Evolutionary conservation across 2,113 vertebrate species (phyloP), one percentile per base, ranked within the genome.

Genomic region (Nothoprocta pentlandii): DNA sequence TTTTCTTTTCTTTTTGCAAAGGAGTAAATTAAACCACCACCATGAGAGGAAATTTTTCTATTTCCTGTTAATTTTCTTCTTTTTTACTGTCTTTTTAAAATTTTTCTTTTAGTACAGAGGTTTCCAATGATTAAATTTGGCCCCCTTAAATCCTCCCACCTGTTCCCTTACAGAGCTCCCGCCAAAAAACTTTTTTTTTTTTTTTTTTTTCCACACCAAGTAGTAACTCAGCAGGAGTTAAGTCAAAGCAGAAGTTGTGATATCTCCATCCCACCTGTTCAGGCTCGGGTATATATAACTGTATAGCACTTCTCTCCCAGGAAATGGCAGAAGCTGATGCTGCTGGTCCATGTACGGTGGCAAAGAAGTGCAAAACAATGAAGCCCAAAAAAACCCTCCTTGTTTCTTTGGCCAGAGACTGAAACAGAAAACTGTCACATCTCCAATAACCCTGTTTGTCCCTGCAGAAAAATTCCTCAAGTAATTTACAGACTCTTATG

Each of bases 31-130:
- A 80, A 95, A 87, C n/a, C 83, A 80, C 68, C 46, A 36, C 73
- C 80, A 88, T 46, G 93, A 74, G 23, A 90, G 74, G 85, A 92
- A 84, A 78, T 94, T 96, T 96, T 90, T 91, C 53, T 95, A 93
- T 96, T 94, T 92, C 89, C 68, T 93, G 68, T 80, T 93, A 74
- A 88, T 91, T 91, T 96, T 94, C 73, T 87, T 87, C 42, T 91
- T 92, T 41, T 74, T 75, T 49, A 22, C 21, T 49, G 47, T 30
- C 1, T 1, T 0, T n/a, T 42, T 54, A 61, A 36, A 36, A 36
- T 41, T 66, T 68, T 3, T 6, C 2, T 63, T 85, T 84, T 77
- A 46, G 23, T 39, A 41, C 23, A 86, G 73, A 91, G 89, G 39
- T 91, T 96, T 93, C 54, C 64, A 62, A 79, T 47, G 83, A 71